Percentiles rank a stretch among this genome's conserved stretches.
Conservation (phyloP, 2,888 invertebrate species). For the Orthosia gothica region DNA sequence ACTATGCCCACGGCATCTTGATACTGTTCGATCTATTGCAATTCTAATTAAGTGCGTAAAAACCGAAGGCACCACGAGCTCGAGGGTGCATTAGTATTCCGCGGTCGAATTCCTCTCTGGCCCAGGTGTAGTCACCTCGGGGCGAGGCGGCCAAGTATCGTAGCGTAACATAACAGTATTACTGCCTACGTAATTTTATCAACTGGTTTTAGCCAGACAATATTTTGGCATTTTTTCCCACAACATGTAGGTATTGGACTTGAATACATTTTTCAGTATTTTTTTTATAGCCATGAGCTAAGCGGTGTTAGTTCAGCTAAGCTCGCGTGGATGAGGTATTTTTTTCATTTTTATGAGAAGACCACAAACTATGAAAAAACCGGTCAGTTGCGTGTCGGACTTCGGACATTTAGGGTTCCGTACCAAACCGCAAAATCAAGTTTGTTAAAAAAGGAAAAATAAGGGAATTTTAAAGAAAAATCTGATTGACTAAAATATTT, state of each 20-base stretch:
- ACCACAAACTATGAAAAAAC: too few species aligned
- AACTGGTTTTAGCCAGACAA: conserved; percentile 52
- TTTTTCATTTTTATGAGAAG: too few species aligned
- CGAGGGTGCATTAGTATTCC: conserved; percentile 61
- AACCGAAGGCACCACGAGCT: conserved; percentile 36
- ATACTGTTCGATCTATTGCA: conserved; percentile 61
- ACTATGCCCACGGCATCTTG: conserved; percentile 36
- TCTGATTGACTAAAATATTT: too few species aligned
- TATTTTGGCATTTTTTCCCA: conserved; percentile 32
- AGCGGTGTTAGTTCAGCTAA: neutral
- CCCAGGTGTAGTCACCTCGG: conserved; percentile 62
- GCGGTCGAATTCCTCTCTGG: conserved; percentile 67
- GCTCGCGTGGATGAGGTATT: neutral
- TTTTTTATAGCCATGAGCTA: neutral
- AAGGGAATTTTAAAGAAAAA: too few species aligned
- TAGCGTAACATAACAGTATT: conserved; percentile 69
- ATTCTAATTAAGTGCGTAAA: conserved; percentile 58
- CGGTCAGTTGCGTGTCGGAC: too few species aligned
- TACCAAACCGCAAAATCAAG: too few species aligned
- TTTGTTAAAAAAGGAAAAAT: too few species aligned
- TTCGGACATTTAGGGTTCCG: too few species aligned
- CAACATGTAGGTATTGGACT: conserved; percentile 6
- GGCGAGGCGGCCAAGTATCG: conserved; percentile 59
- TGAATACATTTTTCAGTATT: neutral
- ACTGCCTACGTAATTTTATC: conserved; percentile 62